Conservation (phyloP, 1,140 invertebrate species). For the Conus betulinus region DNA sequence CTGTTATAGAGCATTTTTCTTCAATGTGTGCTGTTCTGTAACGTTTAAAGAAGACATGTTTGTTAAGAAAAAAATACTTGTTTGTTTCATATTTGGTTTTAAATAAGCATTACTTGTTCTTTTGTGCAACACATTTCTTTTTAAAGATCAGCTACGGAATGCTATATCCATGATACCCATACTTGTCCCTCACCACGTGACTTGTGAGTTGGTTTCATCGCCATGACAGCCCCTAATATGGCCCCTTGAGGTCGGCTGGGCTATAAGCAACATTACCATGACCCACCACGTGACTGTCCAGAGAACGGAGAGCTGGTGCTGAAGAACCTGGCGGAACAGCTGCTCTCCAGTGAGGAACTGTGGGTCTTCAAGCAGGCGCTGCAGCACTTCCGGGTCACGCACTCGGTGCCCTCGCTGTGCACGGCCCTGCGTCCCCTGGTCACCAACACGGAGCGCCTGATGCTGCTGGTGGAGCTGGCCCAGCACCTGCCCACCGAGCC, state of each 20-base stretch:
- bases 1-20: no score
- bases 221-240: no score
- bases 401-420: conserved; percentile 62
- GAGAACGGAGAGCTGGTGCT: conserved; percentile 55
- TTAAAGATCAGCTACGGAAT: not conserved
- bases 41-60: no score
- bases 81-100: no score
- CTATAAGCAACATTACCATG: not conserved
- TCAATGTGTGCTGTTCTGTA: no score
- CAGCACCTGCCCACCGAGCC: conserved; percentile 54
- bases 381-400: conserved; percentile 61
- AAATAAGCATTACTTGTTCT: no score
- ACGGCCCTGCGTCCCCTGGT: conserved; percentile 61
- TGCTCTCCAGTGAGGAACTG: conserved; percentile 61
- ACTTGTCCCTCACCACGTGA: no score
- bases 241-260: not conserved
- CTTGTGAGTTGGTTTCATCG: no score
- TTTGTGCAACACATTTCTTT: not conserved
- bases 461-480: conserved; percentile 66
- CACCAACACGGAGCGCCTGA: conserved; percentile 63
- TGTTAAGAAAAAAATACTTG: no score
- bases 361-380: conserved; percentile 62
- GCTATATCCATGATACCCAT: no score
- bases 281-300: not conserved
- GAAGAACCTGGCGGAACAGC: conserved; percentile 60